A percentile compares a stretch with the other conserved stretches of the same genome.
These are phyloP conservation scores for Morpho deidamia DNA, from an alignment of 2,888 invertebrate genomes.

Conservation along the genomic window DNA sequence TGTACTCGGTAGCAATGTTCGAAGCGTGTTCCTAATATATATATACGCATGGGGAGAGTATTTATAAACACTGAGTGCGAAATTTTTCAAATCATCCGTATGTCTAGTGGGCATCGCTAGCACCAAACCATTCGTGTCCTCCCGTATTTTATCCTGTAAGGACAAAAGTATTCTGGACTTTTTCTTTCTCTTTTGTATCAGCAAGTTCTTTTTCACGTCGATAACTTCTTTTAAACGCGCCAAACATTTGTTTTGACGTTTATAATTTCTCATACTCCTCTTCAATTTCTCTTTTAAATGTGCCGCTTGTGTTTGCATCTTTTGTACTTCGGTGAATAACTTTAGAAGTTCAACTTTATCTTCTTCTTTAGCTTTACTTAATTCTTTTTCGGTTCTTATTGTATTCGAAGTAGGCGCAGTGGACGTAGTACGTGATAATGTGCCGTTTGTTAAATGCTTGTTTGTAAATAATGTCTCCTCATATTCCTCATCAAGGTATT, in stretches of 20 bases:
- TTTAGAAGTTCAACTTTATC: constrained; percentile 49
- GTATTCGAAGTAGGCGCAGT: not conserved
- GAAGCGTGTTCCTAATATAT: constrained; percentile 61
- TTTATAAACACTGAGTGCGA: constrained; percentile 65
- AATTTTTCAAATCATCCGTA: constrained; percentile 67
- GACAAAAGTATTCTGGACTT: constrained; percentile 62
- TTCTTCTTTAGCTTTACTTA: constrained; percentile 19
- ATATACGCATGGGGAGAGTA: constrained; percentile 71
- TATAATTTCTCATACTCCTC: constrained; percentile 53
- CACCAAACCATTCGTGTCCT: constrained; percentile 61
- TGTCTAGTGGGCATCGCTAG: constrained; percentile 67
- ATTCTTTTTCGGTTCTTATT: constrained; percentile 5
- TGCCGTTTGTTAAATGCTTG: constrained; percentile 22
- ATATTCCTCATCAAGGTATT: constrained; percentile 34
- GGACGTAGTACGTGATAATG: not conserved
- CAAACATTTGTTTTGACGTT: constrained; percentile 53
- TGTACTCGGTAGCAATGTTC: constrained; percentile 65
- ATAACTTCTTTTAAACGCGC: constrained; percentile 52
- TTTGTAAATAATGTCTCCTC: constrained; percentile 1
- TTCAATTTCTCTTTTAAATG: constrained; percentile 56
- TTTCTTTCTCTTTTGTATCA: constrained; percentile 61
- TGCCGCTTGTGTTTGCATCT: constrained; percentile 56
- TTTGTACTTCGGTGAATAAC: constrained; percentile 64
- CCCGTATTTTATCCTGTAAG: constrained; percentile 65
- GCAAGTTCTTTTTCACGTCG: constrained; percentile 55